Conservation (phyloP, 1,140 invertebrate genomes). For the Dolichoris vasculosae region DNA sequence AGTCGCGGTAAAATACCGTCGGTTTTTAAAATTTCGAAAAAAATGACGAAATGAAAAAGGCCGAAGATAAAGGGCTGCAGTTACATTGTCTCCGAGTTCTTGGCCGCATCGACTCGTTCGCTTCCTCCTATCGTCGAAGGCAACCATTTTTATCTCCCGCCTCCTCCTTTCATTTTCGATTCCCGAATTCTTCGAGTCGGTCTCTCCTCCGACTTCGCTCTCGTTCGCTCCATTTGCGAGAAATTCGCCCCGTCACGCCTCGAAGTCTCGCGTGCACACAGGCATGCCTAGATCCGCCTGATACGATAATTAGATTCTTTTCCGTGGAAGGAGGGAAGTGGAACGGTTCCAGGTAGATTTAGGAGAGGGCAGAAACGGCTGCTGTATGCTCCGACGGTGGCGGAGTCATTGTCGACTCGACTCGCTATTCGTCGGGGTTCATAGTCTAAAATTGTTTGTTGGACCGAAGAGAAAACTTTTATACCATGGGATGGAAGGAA, state of each 20-base stretch:
- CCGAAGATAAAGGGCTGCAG: background rate
- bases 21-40: no score
- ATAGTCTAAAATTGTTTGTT: slow-evolving; percentile 35
- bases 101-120: background rate
- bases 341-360: slow-evolving; percentile 7
- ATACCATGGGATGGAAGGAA: background rate
- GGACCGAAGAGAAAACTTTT: slow-evolving; percentile 24
- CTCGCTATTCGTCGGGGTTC: background rate
- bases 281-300: slow-evolving; percentile 40
- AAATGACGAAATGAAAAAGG: background rate
- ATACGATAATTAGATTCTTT: slow-evolving; percentile 52
- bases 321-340: background rate
- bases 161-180: slow-evolving; percentile 40
- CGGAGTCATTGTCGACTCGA: slow-evolving; percentile 31
- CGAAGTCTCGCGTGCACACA: slow-evolving; percentile 10
- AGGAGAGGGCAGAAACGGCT: background rate
- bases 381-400: background rate
- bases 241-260: slow-evolving; percentile 34
- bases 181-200: background rate
- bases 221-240: slow-evolving; percentile 2
- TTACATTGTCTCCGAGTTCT: slow-evolving; percentile 21
- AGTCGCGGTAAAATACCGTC: background rate
- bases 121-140: background rate
- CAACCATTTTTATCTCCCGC: background rate
- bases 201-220: background rate